Conservation (phyloP, 2,888 invertebrate genomes). For the Neoscelio sp. region DNA sequence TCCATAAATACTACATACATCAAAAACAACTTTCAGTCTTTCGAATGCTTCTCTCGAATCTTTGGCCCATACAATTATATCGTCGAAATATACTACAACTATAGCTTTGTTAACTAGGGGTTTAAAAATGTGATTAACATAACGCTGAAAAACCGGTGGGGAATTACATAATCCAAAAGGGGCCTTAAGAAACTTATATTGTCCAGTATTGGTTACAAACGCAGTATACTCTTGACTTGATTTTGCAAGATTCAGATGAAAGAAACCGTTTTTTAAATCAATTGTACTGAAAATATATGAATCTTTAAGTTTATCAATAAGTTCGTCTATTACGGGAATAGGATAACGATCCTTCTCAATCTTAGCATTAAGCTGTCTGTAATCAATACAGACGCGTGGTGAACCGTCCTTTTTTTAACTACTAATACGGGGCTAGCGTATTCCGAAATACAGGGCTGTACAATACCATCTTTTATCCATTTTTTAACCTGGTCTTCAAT, state of each 20-base stretch:
- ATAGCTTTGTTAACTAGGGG: background rate
- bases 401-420: background rate
- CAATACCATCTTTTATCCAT: background rate
- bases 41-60: conserved; percentile 10
- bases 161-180: conserved; percentile 46
- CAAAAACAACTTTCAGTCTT: conserved; percentile 50
- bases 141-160: conserved; percentile 37
- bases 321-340: conserved; percentile 63
- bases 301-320: conserved; percentile 18
- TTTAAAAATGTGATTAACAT: conserved; percentile 28
- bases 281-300: conserved; percentile 22
- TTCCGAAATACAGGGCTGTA: background rate
- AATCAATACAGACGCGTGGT: conserved; percentile 77
- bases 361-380: conserved; percentile 75
- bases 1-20: conserved; percentile 36
- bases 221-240: conserved; percentile 39
- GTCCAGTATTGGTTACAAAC: conserved; percentile 41
- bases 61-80: conserved; percentile 16
- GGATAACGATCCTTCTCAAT: conserved; percentile 68
- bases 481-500: background rate
- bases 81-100: conserved; percentile 29
- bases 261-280: conserved; percentile 55
- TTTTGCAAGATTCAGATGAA: conserved; percentile 39
- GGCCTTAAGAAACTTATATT: conserved; percentile 39
- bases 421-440: background rate